Base-by-base conservation (phyloP, 1,140 invertebrate species). In the Achatina immaculata region DNA sequence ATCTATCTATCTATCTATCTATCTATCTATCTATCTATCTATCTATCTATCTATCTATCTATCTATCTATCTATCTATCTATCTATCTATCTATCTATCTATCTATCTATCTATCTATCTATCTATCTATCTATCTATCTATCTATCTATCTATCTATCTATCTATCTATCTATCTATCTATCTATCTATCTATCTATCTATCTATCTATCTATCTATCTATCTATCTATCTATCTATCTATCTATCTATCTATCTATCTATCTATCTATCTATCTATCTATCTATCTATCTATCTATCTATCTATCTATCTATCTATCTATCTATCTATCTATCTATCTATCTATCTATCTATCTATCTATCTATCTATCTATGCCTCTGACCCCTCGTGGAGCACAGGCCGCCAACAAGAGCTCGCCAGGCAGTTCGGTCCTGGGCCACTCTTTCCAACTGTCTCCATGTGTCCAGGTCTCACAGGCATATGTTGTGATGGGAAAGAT, bases 171-270 rank as follows among this genome's bases (percentile, higher is more conserved):
- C 48, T 51, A 51, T 51, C 48, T 51, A 51, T 51, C 48, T 51
- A 51, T 51, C 48, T 51, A 51, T 51, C 48, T 51, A 51, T 51
- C 48, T 51, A 51, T 51, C 11, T 51, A 51, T 51, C 11, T 51
- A 51, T 51, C 11, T 51, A 51, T 51, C 11, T 51, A 51, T 75
- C 34, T 75, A 51, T 55, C 34, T 75, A 51, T 55, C 34, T 75
- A 51, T 55, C 34, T 75, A 51, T 55, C 34, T 75, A 51, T 75
- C 34, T 55, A 51, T 31, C 11, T 1, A 51, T 55, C 34, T 55
- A 51, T 51, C 11, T 51, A 51, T 51, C 11, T 51, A 51, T 51
- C 11, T 11, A 24, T 24, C 48, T 51, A 51, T 9, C 34, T 43
- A n/a, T n/a, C n/a, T n/a, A n/a, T n/a, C n/a, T n/a, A n/a, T n/a